Conservation (phyloP, 2,113 vertebrate species). For the Sula dactylatra region DNA sequence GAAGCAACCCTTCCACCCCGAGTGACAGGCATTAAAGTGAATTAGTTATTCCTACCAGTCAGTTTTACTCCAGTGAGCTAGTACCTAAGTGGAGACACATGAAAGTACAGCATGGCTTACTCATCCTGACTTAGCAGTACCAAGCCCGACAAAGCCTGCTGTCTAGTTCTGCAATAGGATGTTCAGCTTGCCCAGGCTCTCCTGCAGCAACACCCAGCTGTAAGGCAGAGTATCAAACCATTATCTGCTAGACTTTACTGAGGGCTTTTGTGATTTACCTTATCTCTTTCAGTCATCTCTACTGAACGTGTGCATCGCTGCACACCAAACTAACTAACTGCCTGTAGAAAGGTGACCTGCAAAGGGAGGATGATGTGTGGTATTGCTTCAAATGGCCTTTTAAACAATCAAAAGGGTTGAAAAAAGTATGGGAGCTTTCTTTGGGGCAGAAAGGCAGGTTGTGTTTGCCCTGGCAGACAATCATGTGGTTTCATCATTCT, state of each 20-base stretch:
- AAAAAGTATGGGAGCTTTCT: neutral
- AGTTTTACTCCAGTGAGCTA: neutral
- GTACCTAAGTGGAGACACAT: neutral
- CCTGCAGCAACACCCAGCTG: neutral
- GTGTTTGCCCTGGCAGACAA: neutral
- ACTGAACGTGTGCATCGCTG: neutral
- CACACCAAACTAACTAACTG: neutral
- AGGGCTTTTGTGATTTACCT: slow-evolving; percentile 24
- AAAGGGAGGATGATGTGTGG: neutral
- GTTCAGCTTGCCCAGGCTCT: neutral
- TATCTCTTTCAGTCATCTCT: neutral
- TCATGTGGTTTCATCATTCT: neutral
- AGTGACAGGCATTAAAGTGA: neutral
- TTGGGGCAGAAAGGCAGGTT: neutral
- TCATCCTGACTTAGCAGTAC: neutral
- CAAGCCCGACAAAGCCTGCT: neutral
- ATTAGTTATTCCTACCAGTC: neutral
- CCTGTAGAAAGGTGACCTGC: neutral
- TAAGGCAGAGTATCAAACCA: neutral
- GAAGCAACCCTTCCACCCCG: neutral
- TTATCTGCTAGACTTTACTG: neutral
- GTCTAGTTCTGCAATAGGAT: neutral
- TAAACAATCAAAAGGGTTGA: neutral
- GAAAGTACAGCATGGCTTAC: fast-evolving
- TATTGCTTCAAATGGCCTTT: neutral